Base-by-base conservation (phyloP, 2,113 vertebrate genomes). In the Poecilia latipinna region DNA sequence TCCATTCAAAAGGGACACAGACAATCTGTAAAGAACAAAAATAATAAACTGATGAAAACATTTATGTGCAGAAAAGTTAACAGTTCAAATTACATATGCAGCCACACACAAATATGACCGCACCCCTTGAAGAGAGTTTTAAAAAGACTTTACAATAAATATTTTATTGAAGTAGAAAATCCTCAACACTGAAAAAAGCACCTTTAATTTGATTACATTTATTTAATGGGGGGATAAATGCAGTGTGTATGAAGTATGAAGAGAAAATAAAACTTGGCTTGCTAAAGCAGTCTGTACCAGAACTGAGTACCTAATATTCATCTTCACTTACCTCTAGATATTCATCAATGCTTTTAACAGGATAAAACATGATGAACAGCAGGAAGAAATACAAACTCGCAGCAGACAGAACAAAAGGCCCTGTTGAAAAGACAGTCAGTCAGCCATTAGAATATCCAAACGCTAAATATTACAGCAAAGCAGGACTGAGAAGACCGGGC, bases 1-100 rank as follows among this genome's bases (percentile, higher is more conserved):
- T 96, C 98, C 98, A 99, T 42, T 94, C 85, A 68, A 93, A 86
- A 0, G 98, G 98, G 86, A 99, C 93, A 82, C 96, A 99, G 32
- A 97, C 96, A 32, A 99, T 95, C 97, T 99, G 92, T 10, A 83
- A 0, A 75, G 72, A 84, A 12, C 66, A 29, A 19, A 67, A 57
- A 57, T n/a, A 48, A 17, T 48, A 57, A 24, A 54, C 7, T 54
- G 17, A 8, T 19, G 6, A 54, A 54, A 54, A 54, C 24, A 54
- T 22, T 54, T 2, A 13, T 44, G 15, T 17, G 42, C 15, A 44
- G 15, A 17, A 15, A 44, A 15, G 12, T 44, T 65, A 24, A 61
- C 7, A 3, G 1, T 35, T 64, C n/a, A 73, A 61, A 35, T 19
- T 48, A 48, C 17, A 6, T 17, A 2, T 7, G 13, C 17, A 15